A percentile compares a stretch with the other conserved stretches of the same genome.
Evolutionary conservation across 2,888 invertebrate genomes (phyloP).

Genomic region (Helobdella robusta): DNA sequence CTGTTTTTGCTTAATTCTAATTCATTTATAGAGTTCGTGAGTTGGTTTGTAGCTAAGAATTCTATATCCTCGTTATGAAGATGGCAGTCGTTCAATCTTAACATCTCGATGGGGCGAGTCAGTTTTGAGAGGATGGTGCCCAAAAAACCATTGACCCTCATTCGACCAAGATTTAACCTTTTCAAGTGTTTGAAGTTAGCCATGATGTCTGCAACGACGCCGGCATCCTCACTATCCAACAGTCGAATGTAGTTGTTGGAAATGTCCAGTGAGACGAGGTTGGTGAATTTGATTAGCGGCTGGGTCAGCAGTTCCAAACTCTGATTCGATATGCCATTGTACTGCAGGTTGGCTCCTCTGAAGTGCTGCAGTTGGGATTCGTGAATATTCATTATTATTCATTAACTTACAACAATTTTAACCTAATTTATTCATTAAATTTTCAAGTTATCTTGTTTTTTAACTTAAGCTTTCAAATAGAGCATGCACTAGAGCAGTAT

Average conservation of each 20-base stretch:
- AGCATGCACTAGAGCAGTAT: too few relatives aligned
- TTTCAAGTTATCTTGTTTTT: too few relatives aligned
- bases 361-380: constrained; percentile 36
- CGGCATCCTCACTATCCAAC: constrained; percentile 34
- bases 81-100: constrained; percentile 41
- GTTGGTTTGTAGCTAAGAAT: constrained; percentile 40
- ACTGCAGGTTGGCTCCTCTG: constrained; percentile 42
- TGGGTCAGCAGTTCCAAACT: constrained; percentile 40
- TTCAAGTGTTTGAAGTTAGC: constrained; percentile 36
- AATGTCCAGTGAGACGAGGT: constrained; percentile 42
- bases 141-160: constrained; percentile 40
- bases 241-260: constrained; percentile 43
- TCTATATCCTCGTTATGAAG: constrained; percentile 39
- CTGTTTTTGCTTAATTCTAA: constrained; percentile 44
- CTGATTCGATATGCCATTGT: constrained; percentile 40
- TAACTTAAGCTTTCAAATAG: too few relatives aligned
- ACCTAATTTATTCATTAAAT: too few relatives aligned
- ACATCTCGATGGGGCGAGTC: constrained; percentile 38
- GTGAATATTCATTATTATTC: not conserved
- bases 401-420: too few relatives aligned
- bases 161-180: constrained; percentile 44
- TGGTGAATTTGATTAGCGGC: constrained; percentile 37
- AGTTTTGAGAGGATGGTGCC: constrained; percentile 37
- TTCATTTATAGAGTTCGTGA: constrained; percentile 37
- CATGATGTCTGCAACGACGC: constrained; percentile 28